These are phyloP conservation scores for Aphis craccivora DNA, from an alignment of 1,140 invertebrate genomes.

Conservation along the genomic window DNA sequence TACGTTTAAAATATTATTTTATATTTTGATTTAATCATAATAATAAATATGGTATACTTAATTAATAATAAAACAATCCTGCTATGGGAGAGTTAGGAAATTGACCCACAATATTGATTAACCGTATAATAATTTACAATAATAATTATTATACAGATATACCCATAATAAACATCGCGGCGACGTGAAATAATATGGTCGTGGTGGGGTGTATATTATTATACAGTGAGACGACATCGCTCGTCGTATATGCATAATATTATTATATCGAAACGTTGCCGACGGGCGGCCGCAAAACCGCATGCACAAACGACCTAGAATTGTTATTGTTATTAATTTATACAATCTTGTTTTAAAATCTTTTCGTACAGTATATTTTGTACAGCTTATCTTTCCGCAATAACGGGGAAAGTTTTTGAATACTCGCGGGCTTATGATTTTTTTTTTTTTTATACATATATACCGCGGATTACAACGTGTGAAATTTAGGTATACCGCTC, in stretches of 20 bases:
- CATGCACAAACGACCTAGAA: constrained; percentile 35
- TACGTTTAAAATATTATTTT: background rate
- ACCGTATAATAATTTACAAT: background rate
- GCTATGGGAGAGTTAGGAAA: background rate
- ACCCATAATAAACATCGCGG: background rate
- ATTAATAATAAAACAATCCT: background rate
- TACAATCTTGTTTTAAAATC: constrained; percentile 39
- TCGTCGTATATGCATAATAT: too few relatives aligned
- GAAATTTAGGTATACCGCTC: background rate
- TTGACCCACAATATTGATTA: constrained; percentile 27
- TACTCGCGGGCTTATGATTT: constrained; percentile 4
- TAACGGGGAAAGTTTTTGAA: constrained; percentile 32
- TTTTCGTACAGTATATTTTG: background rate
- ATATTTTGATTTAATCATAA: background rate
- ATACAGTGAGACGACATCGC: background rate
- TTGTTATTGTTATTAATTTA: constrained; percentile 22
- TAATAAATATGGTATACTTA: background rate
- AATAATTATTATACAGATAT: background rate
- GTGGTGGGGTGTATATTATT: background rate
- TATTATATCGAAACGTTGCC: constrained; percentile 33
- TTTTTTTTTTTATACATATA: background rate
- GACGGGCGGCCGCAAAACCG: constrained; percentile 34
- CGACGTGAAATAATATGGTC: background rate
- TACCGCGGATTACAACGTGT: background rate
- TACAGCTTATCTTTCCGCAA: background rate